phyloP scores from a whole-genome alignment of 1,140 invertebrate genomes.

The Agrypnia vestita region DNA sequence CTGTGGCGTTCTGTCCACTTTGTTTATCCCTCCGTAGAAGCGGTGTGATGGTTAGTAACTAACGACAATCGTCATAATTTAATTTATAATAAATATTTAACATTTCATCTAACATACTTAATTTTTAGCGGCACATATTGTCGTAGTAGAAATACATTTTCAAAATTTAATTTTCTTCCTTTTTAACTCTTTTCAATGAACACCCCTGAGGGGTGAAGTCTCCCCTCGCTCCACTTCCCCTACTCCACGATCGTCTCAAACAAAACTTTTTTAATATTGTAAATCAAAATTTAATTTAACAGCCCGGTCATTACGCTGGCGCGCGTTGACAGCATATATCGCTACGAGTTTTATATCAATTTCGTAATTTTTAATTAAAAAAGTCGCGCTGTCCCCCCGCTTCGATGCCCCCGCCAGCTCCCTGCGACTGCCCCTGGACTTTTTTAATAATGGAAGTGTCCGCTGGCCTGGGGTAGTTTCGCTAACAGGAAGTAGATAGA shows the following conservation, averaged over 20 bases:
- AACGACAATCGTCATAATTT: no score
- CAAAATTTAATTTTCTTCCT: no score
- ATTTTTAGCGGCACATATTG: no score
- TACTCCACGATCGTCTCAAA: conserved; percentile 25
- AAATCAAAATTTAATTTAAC: conserved; percentile 62
- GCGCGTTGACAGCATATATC: conserved; percentile 61
- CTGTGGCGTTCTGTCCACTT: no score
- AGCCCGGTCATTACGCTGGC: conserved; percentile 57
- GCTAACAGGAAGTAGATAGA: conserved; percentile 49
- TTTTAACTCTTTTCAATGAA: background rate
- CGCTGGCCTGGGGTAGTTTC: conserved; percentile 56
- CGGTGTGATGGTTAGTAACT: no score
- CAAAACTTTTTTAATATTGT: conserved; percentile 62
- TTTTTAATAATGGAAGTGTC: conserved; percentile 75
- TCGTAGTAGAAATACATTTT: no score
- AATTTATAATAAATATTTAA: no score
- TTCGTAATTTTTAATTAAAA: conserved; percentile 75
- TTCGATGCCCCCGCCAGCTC: conserved; percentile 68
- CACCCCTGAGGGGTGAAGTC: background rate
- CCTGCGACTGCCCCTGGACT: conserved; percentile 67
- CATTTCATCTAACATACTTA: no score
- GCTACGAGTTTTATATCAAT: conserved; percentile 68
- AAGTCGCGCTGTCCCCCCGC: conserved; percentile 69
- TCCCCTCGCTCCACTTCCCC: background rate
- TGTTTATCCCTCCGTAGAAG: no score